Conservation (phyloP, 2,113 vertebrate genomes). For the Myiozetetes cayanensis region DNA sequence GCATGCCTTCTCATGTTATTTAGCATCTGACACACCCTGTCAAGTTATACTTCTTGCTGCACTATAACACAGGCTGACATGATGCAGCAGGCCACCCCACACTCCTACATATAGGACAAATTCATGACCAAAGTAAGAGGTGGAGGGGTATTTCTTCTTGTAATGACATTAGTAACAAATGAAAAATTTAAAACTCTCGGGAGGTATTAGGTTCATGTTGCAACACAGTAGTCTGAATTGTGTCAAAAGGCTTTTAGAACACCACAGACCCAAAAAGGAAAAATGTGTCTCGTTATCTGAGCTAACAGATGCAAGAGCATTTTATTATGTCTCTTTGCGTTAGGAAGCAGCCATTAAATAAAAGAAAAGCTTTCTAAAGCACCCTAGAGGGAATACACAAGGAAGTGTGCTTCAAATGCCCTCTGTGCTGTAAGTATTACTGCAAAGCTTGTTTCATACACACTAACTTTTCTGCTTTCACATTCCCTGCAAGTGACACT, state of each 20-base stretch:
- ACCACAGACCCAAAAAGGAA: background rate
- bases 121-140: background rate
- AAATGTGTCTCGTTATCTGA: background rate
- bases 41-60: background rate
- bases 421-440: background rate
- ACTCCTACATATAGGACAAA: background rate
- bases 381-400: constrained; percentile 30
- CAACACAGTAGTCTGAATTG: background rate
- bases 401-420: background rate
- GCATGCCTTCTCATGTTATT: background rate
- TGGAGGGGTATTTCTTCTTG: background rate
- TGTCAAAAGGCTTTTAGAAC: background rate
- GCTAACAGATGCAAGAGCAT: constrained; percentile 29
- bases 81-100: background rate
- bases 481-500: background rate
- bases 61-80: background rate
- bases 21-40: background rate
- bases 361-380: constrained; percentile 40
- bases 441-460: background rate
- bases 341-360: constrained; percentile 56
- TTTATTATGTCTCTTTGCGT: constrained; percentile 55
- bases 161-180: background rate
- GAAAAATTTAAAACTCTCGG: background rate
- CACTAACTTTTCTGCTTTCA: background rate
- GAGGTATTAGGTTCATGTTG: background rate